A percentile compares a stretch with the other conserved stretches of the same genome.
phyloP scores from a whole-genome alignment of 2,888 invertebrate genomes.

The Cephonodes hylas region DNA sequence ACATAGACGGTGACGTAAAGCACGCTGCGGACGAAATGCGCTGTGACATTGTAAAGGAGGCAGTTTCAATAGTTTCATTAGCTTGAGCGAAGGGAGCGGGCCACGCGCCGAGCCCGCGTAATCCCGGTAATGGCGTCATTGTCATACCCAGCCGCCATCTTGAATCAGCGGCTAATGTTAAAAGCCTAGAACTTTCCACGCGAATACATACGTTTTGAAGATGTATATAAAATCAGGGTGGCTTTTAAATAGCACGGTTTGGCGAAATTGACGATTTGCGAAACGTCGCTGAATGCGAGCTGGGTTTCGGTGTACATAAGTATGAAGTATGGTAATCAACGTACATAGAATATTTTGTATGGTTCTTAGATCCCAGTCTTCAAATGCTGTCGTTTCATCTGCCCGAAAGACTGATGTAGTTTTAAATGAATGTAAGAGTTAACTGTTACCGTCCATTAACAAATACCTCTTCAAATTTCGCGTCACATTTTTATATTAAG shows the following conservation, averaged over 20 bases:
- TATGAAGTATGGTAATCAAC: background rate
- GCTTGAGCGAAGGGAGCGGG: conserved; percentile 14
- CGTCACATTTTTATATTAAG: background rate
- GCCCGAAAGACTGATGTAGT: background rate
- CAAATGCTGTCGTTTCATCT: background rate
- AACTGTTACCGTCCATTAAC: background rate
- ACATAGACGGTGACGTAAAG: conserved; percentile 15
- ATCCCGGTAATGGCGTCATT: conserved; percentile 42
- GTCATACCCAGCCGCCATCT: conserved; percentile 38
- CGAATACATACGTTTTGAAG: conserved; percentile 15
- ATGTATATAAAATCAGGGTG: background rate
- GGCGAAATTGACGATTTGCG: background rate
- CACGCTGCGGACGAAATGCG: conserved; percentile 19
- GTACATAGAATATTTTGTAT: background rate
- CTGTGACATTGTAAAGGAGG: conserved; percentile 20
- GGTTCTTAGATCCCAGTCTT: background rate
- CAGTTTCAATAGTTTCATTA: conserved; percentile 31
- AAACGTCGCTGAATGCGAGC: background rate
- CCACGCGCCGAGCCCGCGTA: conserved; percentile 22
- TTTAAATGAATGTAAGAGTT: background rate
- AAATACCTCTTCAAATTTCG: too few relatives aligned
- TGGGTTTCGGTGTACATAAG: background rate
- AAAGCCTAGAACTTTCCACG: conserved; percentile 3
- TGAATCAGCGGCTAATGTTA: conserved; percentile 18
- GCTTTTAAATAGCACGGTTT: background rate